Percentiles rank a stretch among this genome's conserved stretches.
Evolutionary conservation across 2,797 vertebrate species (phyloP).

Genomic region (Propithecus perrieri): DNA sequence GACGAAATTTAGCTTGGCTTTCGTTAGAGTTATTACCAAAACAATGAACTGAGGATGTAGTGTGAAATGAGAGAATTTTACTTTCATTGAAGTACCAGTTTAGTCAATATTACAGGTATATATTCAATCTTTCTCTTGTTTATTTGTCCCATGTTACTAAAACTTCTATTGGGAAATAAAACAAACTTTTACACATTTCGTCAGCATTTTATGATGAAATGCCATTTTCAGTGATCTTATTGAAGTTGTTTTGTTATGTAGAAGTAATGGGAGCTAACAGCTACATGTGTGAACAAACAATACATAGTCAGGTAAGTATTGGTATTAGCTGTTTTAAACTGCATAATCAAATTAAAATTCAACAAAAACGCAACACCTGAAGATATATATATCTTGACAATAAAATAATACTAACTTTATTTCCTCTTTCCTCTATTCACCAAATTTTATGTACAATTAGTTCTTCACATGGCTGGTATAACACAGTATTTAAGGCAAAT

Average conservation of each 20-base stretch:
- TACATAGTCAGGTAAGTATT: not conserved
- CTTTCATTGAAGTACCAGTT: not conserved
- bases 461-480: not conserved
- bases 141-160: not conserved
- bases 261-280: not conserved
- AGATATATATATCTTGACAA: not conserved
- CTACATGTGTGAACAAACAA: not conserved
- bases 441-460: not conserved
- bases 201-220: not conserved
- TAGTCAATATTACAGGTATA: not conserved
- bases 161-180: not conserved
- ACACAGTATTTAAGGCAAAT: not conserved
- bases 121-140: not conserved
- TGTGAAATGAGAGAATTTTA: not conserved
- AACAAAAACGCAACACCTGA: not conserved
- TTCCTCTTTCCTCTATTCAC: not conserved
- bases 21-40: not conserved
- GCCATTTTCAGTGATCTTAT: not conserved
- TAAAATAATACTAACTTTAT: not conserved
- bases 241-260: not conserved
- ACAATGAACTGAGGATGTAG: not conserved
- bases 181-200: not conserved
- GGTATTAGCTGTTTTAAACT: not conserved
- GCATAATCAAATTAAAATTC: constrained; percentile 12
- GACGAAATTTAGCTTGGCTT: not conserved